Evolutionary conservation across 2,797 vertebrate genomes (phyloP), one percentile per base, ranked within the genome.

Genomic region (Squalus acanthias): DNA sequence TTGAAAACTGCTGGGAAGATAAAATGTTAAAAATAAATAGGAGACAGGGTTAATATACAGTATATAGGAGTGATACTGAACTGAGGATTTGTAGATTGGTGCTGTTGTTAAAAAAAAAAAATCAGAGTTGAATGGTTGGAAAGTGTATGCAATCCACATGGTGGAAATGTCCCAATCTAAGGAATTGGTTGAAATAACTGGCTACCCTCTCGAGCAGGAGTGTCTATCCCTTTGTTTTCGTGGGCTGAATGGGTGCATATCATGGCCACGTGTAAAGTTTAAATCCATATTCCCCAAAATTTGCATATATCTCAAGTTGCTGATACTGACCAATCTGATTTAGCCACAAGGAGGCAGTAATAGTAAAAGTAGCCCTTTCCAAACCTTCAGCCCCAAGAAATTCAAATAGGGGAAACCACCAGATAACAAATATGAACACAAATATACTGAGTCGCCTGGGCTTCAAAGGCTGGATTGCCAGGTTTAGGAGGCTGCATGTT

Each of bases 151-250:
- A 92, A 17, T 92, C 60, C 33, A 20, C 7, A 22, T 46, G n/a
- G n/a, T 65, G 17, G 20, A 65, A 67, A 39, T 46, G 65, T 39
- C 46, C n/a, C 63, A 67, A 9, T 93, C 63, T 67, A 46, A 24
- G 63, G 63, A 93, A 93, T 39, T 93, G 63, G n/a, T 39, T 93
- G 89, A 93, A 93, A 69, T 93, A 39, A 67, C 29, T 65, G 33
- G 89, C 24, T 57, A 53, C 50, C 57, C 5, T 91, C 17, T 33
- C 2, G 7, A 88, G 50, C 50, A 50, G 22, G 87, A 88, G 24
- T 3, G 87, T 57, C 9, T 10, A 10, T 57, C 24, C 46, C 9
- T 12, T 88, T 57, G 24, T 26, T 88, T 53, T 53, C 50, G 2
- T 39, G 12, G 5, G 7, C 15, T 93, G n/a, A 69, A 39, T 91